Conservation (phyloP, 2,797 vertebrate species). For the Loris lydekkerianus region DNA sequence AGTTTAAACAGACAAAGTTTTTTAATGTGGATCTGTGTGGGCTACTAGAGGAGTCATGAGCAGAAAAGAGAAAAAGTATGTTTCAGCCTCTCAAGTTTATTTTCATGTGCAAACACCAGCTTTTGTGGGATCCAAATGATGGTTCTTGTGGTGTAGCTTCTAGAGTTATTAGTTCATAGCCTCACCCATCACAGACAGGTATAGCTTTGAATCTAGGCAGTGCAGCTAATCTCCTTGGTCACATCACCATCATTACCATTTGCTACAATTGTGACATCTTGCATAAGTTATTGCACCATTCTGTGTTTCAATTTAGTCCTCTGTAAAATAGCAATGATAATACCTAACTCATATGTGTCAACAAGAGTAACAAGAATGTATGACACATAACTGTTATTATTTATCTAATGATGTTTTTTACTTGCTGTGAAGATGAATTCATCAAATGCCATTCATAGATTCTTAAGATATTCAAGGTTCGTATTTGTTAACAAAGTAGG, state of each 20-base stretch:
- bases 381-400: background rate
- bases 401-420: background rate
- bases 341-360: background rate
- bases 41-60: background rate
- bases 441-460: background rate
- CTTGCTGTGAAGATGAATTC: background rate
- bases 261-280: background rate
- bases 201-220: background rate
- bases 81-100: background rate
- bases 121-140: background rate
- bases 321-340: background rate
- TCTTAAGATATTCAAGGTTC: slow-evolving; percentile 26
- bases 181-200: background rate
- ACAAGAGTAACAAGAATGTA: background rate
- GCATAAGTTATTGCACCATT: background rate
- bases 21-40: background rate
- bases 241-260: background rate
- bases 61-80: background rate
- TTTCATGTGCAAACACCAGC: background rate
- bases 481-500: background rate
- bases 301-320: background rate
- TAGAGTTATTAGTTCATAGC: background rate
- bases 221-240: background rate
- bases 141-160: background rate
- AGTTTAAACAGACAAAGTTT: background rate